phyloP scores from a whole-genome alignment of 1,140 invertebrate species.

The Leptopilina clavipes region DNA sequence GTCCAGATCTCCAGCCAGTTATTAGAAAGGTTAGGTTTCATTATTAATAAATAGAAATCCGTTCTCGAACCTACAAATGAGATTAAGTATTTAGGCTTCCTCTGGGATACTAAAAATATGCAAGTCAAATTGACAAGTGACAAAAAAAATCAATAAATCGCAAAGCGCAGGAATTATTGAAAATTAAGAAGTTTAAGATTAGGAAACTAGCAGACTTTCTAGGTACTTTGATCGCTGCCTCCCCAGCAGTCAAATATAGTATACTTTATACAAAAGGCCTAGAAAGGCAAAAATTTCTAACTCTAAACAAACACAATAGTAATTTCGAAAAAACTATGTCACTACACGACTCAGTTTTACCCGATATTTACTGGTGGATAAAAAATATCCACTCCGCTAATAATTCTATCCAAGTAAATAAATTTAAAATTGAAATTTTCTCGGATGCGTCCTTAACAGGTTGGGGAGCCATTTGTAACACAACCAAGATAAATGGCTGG shows the following conservation, averaged over 20 bases:
- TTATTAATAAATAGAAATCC: conserved; percentile 34
- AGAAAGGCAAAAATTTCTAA: conserved; percentile 40
- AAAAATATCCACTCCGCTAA: background rate
- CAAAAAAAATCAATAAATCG: conserved; percentile 32
- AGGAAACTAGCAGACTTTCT: conserved; percentile 37
- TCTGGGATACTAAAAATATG: conserved; percentile 22
- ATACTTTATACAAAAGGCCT: conserved; percentile 40
- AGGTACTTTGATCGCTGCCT: conserved; percentile 31
- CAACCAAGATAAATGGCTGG: conserved; percentile 46
- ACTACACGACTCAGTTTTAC: background rate
- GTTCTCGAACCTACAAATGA: background rate
- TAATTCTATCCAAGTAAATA: conserved; percentile 19
- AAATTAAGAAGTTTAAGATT: conserved; percentile 29
- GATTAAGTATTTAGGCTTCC: conserved; percentile 26
- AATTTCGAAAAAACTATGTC: conserved; percentile 27
- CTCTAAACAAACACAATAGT: conserved; percentile 7
- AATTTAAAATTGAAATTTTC: conserved; percentile 61
- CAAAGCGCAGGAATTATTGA: background rate
- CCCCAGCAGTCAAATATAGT: conserved; percentile 42
- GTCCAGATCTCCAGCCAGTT: background rate
- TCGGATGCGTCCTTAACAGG: conserved; percentile 63
- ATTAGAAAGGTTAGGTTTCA: conserved; percentile 37
- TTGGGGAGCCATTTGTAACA: conserved; percentile 58
- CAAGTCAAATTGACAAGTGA: background rate
- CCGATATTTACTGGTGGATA: conserved; percentile 27